phyloP scores from a whole-genome alignment of 2,113 vertebrate species.

The Hemichromis elongatus region DNA sequence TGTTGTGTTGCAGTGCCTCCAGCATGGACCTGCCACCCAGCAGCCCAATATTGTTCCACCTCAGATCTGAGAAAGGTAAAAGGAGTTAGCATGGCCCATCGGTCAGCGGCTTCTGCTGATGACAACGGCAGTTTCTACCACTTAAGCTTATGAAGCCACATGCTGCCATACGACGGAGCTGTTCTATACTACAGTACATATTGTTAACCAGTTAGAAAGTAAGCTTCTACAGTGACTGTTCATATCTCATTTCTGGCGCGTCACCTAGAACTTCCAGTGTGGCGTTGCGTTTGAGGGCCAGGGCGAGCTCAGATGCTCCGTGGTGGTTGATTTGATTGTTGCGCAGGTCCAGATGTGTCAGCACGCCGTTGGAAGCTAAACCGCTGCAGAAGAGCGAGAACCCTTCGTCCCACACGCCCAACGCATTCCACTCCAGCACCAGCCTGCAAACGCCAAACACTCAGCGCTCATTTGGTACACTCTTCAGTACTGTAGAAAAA shows the following conservation, averaged over 20 bases:
- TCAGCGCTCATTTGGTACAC: fast-evolving
- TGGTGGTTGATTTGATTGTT: slow-evolving; percentile 94
- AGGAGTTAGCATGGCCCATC: not conserved
- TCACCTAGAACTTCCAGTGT: slow-evolving; percentile 86
- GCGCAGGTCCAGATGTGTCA: slow-evolving; percentile 85
- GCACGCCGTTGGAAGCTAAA: slow-evolving; percentile 72
- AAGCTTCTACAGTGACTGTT: no score
- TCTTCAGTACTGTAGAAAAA: not conserved
- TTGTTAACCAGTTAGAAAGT: fast-evolving
- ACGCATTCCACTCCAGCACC: slow-evolving; percentile 90
- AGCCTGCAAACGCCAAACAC: slow-evolving; percentile 69
- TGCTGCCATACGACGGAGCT: not conserved
- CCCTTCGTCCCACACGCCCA: slow-evolving; percentile 86
- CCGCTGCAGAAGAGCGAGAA: slow-evolving; percentile 87
- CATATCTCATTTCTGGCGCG: no score
- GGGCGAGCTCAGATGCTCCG: slow-evolving; percentile 81
- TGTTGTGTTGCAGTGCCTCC: slow-evolving; percentile 83
- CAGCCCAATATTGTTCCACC: slow-evolving; percentile 94
- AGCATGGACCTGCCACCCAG: slow-evolving; percentile 85
- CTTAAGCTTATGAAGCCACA: not conserved
- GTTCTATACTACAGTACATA: not conserved
- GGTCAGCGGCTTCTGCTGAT: not conserved
- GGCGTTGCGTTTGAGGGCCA: slow-evolving; percentile 78
- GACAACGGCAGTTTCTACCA: not conserved
- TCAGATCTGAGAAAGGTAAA: slow-evolving; percentile 76